Evolutionary conservation across 2,888 invertebrate genomes (phyloP).

Genomic region (Autographa gamma): DNA sequence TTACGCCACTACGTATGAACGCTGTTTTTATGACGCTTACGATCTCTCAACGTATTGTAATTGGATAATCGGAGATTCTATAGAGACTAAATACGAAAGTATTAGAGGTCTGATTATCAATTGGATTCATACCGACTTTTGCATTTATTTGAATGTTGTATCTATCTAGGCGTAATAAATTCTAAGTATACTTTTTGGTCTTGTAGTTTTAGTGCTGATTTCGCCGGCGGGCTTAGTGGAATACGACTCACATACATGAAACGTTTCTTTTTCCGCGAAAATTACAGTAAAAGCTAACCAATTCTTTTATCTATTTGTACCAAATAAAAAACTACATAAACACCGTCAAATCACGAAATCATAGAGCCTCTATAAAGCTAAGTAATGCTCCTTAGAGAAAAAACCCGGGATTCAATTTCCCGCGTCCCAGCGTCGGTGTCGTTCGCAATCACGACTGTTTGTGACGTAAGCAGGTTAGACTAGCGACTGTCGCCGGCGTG

Average conservation of each 20-base stretch:
- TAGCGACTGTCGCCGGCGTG: conserved; percentile 72
- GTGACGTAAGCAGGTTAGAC: conserved; percentile 75
- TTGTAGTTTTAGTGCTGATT: too few species aligned
- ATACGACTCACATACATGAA: too few species aligned
- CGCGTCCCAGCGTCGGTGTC: conserved; percentile 61
- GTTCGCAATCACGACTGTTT: conserved; percentile 79
- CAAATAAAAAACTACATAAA: not conserved
- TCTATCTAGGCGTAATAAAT: too few species aligned
- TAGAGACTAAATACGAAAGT: conserved; percentile 21
- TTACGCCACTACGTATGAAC: conserved; percentile 36
- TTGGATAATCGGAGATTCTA: conserved; percentile 34
- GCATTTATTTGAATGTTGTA: not conserved
- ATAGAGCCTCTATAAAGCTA: conserved; percentile 37
- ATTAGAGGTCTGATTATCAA: not conserved
- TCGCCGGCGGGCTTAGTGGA: too few species aligned
- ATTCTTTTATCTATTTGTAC: not conserved
- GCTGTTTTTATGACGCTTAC: conserved; percentile 41
- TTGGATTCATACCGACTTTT: not conserved
- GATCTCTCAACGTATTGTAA: conserved; percentile 17
- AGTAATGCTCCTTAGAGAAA: conserved; percentile 55
- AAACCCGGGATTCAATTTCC: conserved; percentile 70
- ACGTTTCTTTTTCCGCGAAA: too few species aligned
- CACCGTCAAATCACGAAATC: not conserved
- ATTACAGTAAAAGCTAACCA: not conserved
- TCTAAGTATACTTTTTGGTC: too few species aligned